Evolutionary conservation across 2,888 invertebrate species (phyloP), one percentile per base, ranked within the genome.

Genomic region (Deroplatys truncata): DNA sequence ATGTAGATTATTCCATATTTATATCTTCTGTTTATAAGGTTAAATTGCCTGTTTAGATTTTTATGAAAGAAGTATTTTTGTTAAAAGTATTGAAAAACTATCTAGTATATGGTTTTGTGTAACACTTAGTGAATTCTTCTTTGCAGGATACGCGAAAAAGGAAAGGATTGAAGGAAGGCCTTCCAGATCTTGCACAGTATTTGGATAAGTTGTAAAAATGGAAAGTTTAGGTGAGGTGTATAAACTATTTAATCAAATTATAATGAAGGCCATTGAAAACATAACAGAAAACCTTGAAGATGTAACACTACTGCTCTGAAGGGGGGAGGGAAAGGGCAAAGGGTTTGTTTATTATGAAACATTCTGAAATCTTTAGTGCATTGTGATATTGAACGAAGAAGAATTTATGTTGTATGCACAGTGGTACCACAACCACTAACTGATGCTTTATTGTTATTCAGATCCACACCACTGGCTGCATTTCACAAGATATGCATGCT

Each of bases 151-250:
- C 98, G 92, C 97, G 99, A 94, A 99, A 99, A 95, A 97, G 99
- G 94, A 99, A 99, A 96, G 99, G 99, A 94, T 96, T 99, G 93
- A 99, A 99, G 95, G 99, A 99, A 93, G 98, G 98, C 94, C 96
- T 99, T 92, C 99, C 99, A 93, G 98, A 98, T 93, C 95, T 99
- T 93, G 94, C 97, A 93, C 97, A 98, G 95, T 99, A 98, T 94
- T 95, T 99, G 95, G 99, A 99, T 96, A 99, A 99, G 95, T 95
- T 99, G 97, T 99, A 99, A 98, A 94, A 84, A 56, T 84, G 85
- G 35, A 88, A 83, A 72, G 86, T 84, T 86, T 89, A 89, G 90
- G 90, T n/a, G 89, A 85, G 56, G 90, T 91, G 90, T 90, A 90
- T 88, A 90, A 89, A 91, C 82, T 87, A 87, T 87, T 87, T 87